Evolutionary conservation across 2,113 vertebrate genomes (phyloP).

Genomic region (Anguilla japonica): DNA sequence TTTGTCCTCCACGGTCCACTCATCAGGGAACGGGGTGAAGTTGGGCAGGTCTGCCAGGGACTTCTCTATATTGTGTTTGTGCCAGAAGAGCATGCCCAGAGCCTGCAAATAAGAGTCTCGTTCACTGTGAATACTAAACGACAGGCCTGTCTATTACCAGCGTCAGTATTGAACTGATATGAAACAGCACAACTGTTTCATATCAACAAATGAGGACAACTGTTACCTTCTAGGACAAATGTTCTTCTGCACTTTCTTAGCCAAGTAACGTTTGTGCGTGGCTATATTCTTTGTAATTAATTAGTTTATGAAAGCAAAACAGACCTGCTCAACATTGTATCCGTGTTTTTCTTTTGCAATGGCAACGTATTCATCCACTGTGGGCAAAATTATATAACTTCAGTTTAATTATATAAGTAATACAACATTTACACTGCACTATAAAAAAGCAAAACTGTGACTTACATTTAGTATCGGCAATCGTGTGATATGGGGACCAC

Average conservation of each 20-base stretch:
- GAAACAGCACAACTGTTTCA: too few species aligned
- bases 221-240: too few species aligned
- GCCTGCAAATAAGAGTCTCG: constrained; percentile 74
- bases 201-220: too few species aligned
- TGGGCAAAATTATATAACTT: constrained; percentile 38
- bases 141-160: background rate
- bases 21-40: constrained; percentile 98
- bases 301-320: constrained; percentile 13
- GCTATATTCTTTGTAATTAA: background rate
- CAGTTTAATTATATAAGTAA: background rate
- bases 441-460: constrained; percentile 25
- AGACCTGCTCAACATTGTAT: constrained; percentile 97
- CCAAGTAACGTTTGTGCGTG: background rate
- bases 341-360: constrained; percentile 98
- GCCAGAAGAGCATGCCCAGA: constrained; percentile 98
- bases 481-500: constrained; percentile 91
- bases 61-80: constrained; percentile 97
- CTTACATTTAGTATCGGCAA: constrained; percentile 89
- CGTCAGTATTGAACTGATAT: background rate
- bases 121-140: background rate
- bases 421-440: background rate
- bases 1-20: constrained; percentile 99
- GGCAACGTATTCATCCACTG: constrained; percentile 98
- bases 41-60: constrained; percentile 96
- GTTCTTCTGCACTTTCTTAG: background rate